Evolutionary conservation across 2,888 invertebrate species (phyloP).

Genomic region (Agriopis marginaria): DNA sequence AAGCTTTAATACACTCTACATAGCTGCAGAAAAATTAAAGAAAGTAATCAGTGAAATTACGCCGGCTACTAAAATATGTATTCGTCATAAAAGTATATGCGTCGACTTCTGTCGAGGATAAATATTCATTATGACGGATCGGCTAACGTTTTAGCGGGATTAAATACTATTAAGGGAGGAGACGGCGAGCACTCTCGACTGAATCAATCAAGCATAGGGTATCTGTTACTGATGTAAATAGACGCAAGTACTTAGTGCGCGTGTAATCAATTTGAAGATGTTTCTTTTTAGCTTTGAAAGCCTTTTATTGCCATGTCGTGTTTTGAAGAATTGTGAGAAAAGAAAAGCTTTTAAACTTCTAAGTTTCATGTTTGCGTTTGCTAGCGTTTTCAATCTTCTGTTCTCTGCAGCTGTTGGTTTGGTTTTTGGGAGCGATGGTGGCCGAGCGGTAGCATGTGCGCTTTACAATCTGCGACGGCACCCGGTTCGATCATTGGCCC

Average conservation of each 20-base stretch:
- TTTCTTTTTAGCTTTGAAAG: conserved; percentile 22
- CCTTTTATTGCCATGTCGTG: conserved; percentile 12
- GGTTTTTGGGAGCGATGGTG: neutral
- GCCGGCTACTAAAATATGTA: conserved; percentile 85
- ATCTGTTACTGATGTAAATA: conserved; percentile 46
- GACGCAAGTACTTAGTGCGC: conserved; percentile 23
- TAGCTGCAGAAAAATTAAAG: conserved; percentile 82
- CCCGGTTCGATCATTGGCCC: too few relatives aligned
- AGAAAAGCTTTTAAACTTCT: conserved; percentile 12
- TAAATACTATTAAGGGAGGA: conserved; percentile 76
- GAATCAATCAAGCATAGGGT: conserved; percentile 72
- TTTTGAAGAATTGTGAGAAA: conserved; percentile 11
- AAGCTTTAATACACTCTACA: conserved; percentile 76
- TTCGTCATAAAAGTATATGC: conserved; percentile 85
- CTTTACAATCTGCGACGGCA: too few relatives aligned
- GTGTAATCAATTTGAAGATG: conserved; percentile 27
- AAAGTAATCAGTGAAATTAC: conserved; percentile 85
- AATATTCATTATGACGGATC: conserved; percentile 85
- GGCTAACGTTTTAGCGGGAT: conserved; percentile 84
- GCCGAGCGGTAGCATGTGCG: too few relatives aligned
- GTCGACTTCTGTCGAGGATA: conserved; percentile 80
- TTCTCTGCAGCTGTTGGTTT: neutral
- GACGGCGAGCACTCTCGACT: conserved; percentile 68
- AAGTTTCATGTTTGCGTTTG: neutral
- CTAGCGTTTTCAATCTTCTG: too few relatives aligned